Evolutionary conservation across 2,113 vertebrate species (phyloP).

Genomic region (Psilopogon haemacephalus): DNA sequence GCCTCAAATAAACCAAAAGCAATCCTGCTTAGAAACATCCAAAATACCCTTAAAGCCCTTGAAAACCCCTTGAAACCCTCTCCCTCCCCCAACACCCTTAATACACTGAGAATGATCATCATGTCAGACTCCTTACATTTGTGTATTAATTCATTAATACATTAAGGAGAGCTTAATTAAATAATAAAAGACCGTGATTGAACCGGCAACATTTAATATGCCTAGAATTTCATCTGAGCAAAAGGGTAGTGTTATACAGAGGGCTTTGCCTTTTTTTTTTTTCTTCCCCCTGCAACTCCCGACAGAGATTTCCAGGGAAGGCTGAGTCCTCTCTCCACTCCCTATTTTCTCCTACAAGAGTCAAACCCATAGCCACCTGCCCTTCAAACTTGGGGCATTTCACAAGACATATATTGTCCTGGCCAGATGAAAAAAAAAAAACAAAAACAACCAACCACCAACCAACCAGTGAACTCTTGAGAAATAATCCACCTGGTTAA

Average conservation of each 20-base stretch:
- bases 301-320: neutral
- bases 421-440: neutral
- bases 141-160: conserved; percentile 58
- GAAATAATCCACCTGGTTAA: conserved; percentile 5
- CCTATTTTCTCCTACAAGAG: neutral
- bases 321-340: neutral
- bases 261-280: neutral
- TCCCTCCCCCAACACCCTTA: conserved; percentile 24
- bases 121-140: neutral
- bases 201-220: conserved; percentile 18
- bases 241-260: neutral
- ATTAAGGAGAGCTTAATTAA: conserved; percentile 54
- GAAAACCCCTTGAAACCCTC: conserved; percentile 48
- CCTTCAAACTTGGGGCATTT: neutral
- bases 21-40: conserved; percentile 27
- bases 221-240: neutral
- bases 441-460: too few relatives aligned
- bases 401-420: neutral
- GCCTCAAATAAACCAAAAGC: conserved; percentile 43
- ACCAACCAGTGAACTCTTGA: neutral
- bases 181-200: conserved; percentile 32
- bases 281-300: neutral
- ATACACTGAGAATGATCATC: neutral
- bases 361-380: neutral
- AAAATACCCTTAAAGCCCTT: conserved; percentile 45